A percentile compares a stretch with the other conserved stretches of the same genome.
These are phyloP conservation scores for Todiramphus saurophagus DNA, from an alignment of 2,113 vertebrate genomes.

Conservation along the genomic window DNA sequence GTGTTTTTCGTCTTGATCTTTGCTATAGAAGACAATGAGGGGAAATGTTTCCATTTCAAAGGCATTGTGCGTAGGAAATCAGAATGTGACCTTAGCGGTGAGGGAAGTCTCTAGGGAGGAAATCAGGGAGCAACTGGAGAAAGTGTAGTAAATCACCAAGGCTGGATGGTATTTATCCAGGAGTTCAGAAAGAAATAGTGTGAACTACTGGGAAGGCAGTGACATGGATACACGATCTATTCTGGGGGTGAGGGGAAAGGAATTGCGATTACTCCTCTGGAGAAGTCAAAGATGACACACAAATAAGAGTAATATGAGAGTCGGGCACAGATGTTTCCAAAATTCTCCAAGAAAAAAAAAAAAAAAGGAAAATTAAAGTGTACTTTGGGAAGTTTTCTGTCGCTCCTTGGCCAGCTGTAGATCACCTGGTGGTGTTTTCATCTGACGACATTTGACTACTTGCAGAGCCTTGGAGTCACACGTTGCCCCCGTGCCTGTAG, in stretches of 20 bases:
- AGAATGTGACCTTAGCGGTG: conserved; percentile 41
- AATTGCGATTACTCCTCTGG: not conserved
- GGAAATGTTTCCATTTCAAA: conserved; percentile 66
- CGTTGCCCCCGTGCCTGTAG: not conserved
- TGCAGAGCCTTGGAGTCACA: not conserved
- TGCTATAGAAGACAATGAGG: conserved; percentile 52
- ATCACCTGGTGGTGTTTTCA: not conserved
- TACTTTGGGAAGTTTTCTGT: not conserved
- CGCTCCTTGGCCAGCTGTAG: not conserved
- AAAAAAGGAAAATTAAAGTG: not conserved
- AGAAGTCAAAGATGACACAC: conserved; percentile 6
- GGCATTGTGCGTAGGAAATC: conserved; percentile 54
- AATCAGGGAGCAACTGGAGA: conserved; percentile 60
- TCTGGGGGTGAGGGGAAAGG: not conserved
- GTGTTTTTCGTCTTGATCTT: not conserved
- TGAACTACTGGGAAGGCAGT: not conserved
- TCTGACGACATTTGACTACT: not conserved
- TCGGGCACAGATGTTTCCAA: conserved; percentile 11
- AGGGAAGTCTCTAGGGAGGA: conserved; percentile 42
- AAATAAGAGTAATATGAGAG: conserved; percentile 2
- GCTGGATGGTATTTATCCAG: conserved; percentile 13
- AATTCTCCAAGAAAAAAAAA: not conserved
- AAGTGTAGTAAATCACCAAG: conserved; percentile 52
- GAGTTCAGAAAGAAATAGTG: conserved; percentile 31
- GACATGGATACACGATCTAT: not conserved